Base-by-base conservation (phyloP, 2,113 vertebrate species). In the Gallinago media region DNA sequence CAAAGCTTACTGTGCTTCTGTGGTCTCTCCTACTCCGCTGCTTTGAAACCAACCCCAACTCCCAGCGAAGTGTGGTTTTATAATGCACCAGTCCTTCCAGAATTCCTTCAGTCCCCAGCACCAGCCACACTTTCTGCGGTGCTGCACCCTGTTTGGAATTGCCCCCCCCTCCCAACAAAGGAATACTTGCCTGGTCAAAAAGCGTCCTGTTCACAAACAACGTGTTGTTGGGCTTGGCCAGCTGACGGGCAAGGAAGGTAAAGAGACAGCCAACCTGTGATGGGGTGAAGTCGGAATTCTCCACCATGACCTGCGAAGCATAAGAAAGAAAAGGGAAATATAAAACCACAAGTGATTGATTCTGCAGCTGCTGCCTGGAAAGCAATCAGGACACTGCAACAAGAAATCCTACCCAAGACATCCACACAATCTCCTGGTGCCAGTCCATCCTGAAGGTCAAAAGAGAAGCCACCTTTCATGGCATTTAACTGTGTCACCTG, bases 261-360 rank as follows among this genome's bases (percentile, higher is more conserved):
- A 99, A 99, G 77, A 99, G 99, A 66, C 99, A 99, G 31, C 99
- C 99, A 49, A 99, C 99, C 97, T 99, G 99, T 10, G 99, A 99
- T 0, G 99, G 99, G 47, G 99, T 99, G 77, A 99, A 99, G 97
- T 99, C 99, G 12, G 99, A 99, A 95, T 99, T 99, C 96, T 99
- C 99, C 96, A 99, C 99, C 99, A 99, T 99, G 26, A 99, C 99
- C 99, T 99, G 89, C 55, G 59, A 40, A 73, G 49, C 29, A 42
- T 91, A 12, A 61, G 38, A 26, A 49, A 91, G 70, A 56, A 36
- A 81, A 65, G 27, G 42, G 15, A 22, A 72, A 94, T 91, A 94
- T 25, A 88, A 90, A 79, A 42, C 1, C 27, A 9, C 14, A 59
- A 72, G 34, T 46, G 40, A 92, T 2, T 66, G 68, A 73, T 76